These are phyloP conservation scores for Lasioglossum vierecki DNA, from an alignment of 2,888 invertebrate genomes.

Conservation along the genomic window DNA sequence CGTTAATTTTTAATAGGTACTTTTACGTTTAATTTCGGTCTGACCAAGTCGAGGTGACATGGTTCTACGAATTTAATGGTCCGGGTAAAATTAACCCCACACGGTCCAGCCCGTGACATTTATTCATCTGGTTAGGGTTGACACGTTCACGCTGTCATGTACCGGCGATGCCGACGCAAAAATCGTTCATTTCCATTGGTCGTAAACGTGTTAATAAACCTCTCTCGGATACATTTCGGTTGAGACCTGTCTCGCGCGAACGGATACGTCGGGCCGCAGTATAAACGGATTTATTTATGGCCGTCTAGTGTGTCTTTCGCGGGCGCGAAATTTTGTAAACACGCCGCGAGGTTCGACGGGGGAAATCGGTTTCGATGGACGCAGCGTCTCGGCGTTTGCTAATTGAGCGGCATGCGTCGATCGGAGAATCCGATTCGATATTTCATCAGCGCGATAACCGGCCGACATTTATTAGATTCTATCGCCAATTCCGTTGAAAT, in stretches of 20 bases:
- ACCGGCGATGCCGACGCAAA: not conserved
- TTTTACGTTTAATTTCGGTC: not conserved
- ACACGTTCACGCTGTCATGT: not conserved
- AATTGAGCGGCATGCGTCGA: constrained; percentile 18
- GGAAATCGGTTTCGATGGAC: not conserved
- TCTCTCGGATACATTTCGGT: not conserved
- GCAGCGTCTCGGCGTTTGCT: constrained; percentile 16
- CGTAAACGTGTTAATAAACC: not conserved
- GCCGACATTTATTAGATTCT: constrained; percentile 49
- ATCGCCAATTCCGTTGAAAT: constrained; percentile 44
- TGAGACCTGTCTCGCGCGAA: not conserved
- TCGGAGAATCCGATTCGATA: constrained; percentile 35
- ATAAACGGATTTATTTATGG: not conserved
- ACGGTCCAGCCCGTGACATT: not conserved
- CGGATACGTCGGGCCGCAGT: not conserved
- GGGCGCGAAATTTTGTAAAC: not conserved
- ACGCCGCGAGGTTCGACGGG: not conserved
- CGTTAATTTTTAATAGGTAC: not conserved
- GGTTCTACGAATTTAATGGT: not conserved
- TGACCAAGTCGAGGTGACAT: no score
- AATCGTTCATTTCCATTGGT: not conserved
- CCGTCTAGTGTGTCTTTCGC: not conserved
- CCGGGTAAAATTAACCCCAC: not conserved
- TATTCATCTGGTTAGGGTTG: not conserved
- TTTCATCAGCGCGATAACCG: constrained; percentile 44